phyloP scores from a whole-genome alignment of 2,113 vertebrate species.

The Lepisosteus oculatus region DNA sequence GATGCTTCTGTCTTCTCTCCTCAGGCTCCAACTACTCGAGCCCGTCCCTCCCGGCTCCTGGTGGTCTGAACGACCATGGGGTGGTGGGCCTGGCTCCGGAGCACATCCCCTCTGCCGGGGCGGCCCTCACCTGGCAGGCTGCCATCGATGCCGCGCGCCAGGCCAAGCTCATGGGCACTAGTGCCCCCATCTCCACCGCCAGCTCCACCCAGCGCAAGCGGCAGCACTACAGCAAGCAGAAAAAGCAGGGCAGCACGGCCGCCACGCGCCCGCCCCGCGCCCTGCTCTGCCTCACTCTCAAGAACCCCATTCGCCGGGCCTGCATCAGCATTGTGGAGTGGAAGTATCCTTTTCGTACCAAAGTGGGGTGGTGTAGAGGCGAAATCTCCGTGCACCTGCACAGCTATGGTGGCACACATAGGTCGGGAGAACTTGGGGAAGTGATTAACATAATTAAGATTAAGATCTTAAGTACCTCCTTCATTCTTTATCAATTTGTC shows the following conservation, averaged over 20 bases:
- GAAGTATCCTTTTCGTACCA: constrained; percentile 91
- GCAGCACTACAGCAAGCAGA: constrained; percentile 93
- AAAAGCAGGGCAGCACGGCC: constrained; percentile 85
- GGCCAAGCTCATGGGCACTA: constrained; percentile 93
- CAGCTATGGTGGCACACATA: no score
- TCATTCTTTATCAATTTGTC: no score
- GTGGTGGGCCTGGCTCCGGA: constrained; percentile 90
- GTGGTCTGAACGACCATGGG: constrained; percentile 85
- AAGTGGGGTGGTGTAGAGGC: background rate
- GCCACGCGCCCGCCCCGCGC: constrained; percentile 90
- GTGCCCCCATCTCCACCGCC: constrained; percentile 88
- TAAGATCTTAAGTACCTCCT: no score
- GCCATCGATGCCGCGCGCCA: constrained; percentile 94
- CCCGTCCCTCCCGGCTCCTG: constrained; percentile 76
- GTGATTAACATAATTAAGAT: no score
- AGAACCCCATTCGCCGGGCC: constrained; percentile 93
- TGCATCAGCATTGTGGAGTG: constrained; percentile 99
- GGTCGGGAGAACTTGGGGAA: no score
- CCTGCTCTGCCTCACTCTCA: constrained; percentile 93
- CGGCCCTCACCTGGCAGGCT: constrained; percentile 94
- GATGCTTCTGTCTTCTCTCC: constrained; percentile 10
- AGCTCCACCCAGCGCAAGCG: constrained; percentile 94
- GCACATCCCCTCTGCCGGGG: constrained; percentile 88
- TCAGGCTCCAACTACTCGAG: constrained; percentile 96
- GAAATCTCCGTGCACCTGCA: constrained; percentile 6